Conservation (phyloP, 2,888 invertebrate species). For the Cosmorhoe ocellata region DNA sequence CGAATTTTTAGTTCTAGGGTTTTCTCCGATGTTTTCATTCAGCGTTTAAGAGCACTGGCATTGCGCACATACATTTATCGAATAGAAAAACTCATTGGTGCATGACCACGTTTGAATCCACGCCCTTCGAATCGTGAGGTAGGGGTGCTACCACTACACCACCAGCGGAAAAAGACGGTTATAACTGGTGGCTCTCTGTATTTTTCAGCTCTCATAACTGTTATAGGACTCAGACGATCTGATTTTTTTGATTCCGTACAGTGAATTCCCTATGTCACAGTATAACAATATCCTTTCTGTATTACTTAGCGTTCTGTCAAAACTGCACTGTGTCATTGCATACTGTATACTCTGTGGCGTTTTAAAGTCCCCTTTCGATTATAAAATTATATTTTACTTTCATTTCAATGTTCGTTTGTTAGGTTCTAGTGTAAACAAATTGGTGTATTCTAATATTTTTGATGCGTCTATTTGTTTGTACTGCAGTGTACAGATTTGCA, state of each 20-base stretch:
- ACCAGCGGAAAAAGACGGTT: no score
- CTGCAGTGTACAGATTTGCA: constrained; percentile 24
- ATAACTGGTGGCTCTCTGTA: no score
- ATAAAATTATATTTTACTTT: constrained; percentile 65
- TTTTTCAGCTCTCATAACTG: no score
- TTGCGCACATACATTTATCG: no score
- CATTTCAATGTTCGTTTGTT: constrained; percentile 71
- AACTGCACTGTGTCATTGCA: constrained; percentile 13
- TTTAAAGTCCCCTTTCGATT: constrained; percentile 47
- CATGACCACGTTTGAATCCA: no score
- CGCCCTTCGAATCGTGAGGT: no score
- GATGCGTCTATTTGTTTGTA: constrained; percentile 44
- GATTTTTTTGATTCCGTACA: constrained; percentile 26
- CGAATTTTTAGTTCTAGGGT: no score
- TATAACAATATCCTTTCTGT: constrained; percentile 30
- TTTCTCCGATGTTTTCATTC: no score
- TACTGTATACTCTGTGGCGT: constrained; percentile 39
- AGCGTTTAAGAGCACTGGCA: no score
- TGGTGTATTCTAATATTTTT: constrained; percentile 59
- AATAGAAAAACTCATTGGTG: no score
- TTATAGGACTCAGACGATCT: constrained; percentile 1
- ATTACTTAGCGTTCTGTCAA: constrained; percentile 20
- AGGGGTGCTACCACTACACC: no score
- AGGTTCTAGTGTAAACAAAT: constrained; percentile 78
- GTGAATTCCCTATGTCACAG: constrained; percentile 29